These are phyloP conservation scores for Hydrozoanthus tunicans DNA, from an alignment of 64 coral and sea anemone genomes.

Conservation along the genomic window DNA sequence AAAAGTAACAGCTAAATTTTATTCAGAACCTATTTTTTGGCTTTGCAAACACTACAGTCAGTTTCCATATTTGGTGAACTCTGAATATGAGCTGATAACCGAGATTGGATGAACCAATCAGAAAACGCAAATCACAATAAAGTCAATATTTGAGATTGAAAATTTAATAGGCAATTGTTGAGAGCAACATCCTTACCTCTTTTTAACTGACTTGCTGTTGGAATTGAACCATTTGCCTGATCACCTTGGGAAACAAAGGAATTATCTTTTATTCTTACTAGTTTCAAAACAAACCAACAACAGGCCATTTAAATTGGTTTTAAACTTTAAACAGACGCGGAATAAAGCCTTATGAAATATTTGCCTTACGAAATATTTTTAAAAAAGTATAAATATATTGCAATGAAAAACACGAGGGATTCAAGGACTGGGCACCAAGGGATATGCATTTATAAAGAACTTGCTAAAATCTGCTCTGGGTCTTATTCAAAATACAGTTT, in stretches of 20 bases:
- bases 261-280: not conserved
- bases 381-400: not conserved
- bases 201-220: constrained; percentile 40
- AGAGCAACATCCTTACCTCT: constrained; percentile 5
- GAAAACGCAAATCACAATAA: not conserved
- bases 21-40: no score
- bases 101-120: no score
- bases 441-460: not conserved
- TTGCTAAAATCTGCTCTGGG: not conserved
- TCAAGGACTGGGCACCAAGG: not conserved
- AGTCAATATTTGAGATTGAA: not conserved
- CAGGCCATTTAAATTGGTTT: not conserved
- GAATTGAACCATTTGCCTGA: not conserved
- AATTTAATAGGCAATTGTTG: not conserved
- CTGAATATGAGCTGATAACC: no score
- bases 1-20: no score
- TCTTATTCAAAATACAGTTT: not conserved
- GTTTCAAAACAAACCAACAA: not conserved
- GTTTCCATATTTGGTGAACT: no score
- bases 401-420: not conserved
- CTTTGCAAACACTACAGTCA: no score
- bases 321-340: not conserved
- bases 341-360: no score
- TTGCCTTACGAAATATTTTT: no score
- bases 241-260: not conserved